These are phyloP conservation scores for Phoenoteleia sp. DNA, from an alignment of 2,888 invertebrate species.

Conservation along the genomic window DNA sequence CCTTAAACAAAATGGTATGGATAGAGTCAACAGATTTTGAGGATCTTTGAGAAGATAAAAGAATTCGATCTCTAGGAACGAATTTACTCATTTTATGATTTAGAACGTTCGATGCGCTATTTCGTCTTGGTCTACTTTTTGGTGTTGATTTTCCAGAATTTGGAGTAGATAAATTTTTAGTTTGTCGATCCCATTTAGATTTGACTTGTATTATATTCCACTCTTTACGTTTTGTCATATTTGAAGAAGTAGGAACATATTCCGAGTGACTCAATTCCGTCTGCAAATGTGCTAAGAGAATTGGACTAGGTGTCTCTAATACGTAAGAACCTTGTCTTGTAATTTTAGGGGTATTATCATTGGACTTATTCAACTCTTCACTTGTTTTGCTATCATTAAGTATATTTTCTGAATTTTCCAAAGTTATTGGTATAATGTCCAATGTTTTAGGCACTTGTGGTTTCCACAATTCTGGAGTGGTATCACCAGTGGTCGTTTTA, in stretches of 20 bases:
- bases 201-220: conserved; percentile 81
- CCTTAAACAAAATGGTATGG: conserved; percentile 78
- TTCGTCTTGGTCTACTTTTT: conserved; percentile 69
- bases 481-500: conserved; percentile 75
- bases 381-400: conserved; percentile 5
- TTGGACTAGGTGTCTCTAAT: conserved; percentile 92
- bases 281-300: conserved; percentile 90
- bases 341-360: conserved; percentile 85
- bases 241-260: conserved; percentile 76
- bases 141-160: conserved; percentile 51
- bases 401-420: conserved; percentile 69
- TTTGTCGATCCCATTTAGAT: conserved; percentile 80
- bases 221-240: conserved; percentile 77
- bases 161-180: conserved; percentile 51
- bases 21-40: conserved; percentile 82
- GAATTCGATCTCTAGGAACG: conserved; percentile 65
- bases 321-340: conserved; percentile 93
- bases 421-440: conserved; percentile 82
- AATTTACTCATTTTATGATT: conserved; percentile 68
- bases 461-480: conserved; percentile 79
- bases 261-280: conserved; percentile 79
- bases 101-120: conserved; percentile 69
- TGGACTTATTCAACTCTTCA: conserved; percentile 76
- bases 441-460: conserved; percentile 84
- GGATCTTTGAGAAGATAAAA: conserved; percentile 71